Percentiles rank a stretch among this genome's conserved stretches.
Evolutionary conservation across 2,113 vertebrate species (phyloP).

Genomic region (Grantiella picta): DNA sequence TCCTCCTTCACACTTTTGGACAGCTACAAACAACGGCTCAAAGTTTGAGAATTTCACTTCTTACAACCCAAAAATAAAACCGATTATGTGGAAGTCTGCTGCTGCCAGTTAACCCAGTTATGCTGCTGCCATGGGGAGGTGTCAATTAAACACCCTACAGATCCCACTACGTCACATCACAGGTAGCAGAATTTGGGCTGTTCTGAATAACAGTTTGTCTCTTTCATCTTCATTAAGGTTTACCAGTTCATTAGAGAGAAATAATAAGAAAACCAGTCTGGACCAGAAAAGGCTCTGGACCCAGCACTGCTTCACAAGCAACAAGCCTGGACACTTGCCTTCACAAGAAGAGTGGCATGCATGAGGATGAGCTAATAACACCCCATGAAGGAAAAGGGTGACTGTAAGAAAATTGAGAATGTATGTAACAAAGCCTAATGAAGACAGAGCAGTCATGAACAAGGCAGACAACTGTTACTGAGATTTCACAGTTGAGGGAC

Average conservation of each 20-base stretch:
- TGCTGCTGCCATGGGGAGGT: neutral
- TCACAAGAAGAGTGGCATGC: neutral
- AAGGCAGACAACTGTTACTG: neutral
- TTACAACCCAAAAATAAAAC: neutral
- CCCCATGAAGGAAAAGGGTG: neutral
- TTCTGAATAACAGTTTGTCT: neutral
- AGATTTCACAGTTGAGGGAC: neutral
- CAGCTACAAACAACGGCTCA: neutral
- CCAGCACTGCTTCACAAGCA: neutral
- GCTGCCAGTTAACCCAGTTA: neutral
- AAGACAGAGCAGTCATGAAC: neutral
- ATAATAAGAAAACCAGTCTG: neutral
- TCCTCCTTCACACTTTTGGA: neutral
- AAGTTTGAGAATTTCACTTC: neutral
- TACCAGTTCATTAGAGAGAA: neutral
- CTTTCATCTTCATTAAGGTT: neutral
- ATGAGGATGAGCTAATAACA: neutral
- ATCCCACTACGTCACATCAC: fast-evolving
- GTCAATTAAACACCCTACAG: neutral
- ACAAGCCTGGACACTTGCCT: neutral
- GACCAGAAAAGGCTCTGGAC: neutral
- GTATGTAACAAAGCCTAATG: fast-evolving
- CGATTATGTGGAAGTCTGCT: fast-evolving
- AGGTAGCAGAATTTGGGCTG: neutral
- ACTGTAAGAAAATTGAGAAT: neutral